Percentiles rank a stretch among this genome's conserved stretches.
phyloP scores from a whole-genome alignment of 2,888 invertebrate species.

The Rhyacophila evoluta region DNA sequence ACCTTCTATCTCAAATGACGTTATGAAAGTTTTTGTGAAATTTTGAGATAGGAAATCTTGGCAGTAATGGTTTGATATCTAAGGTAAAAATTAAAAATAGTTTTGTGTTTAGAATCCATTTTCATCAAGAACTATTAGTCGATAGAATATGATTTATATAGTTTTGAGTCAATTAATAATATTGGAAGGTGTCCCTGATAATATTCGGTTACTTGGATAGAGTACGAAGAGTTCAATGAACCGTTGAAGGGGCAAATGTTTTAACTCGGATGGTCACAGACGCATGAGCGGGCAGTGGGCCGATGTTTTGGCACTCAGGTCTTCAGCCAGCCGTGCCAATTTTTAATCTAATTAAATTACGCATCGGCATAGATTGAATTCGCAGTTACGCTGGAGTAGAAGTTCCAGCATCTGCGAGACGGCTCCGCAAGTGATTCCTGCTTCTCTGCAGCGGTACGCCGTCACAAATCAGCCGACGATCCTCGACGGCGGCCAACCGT shows the following conservation, averaged over 20 bases:
- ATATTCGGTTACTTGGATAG: too few species aligned
- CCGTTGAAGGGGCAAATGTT: not conserved
- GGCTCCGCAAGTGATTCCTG: not conserved
- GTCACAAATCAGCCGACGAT: conserved; percentile 25
- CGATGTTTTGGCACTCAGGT: not conserved
- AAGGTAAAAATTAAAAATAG: too few species aligned
- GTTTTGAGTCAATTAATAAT: too few species aligned
- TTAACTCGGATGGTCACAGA: not conserved
- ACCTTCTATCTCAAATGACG: too few species aligned
- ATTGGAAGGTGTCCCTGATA: too few species aligned
- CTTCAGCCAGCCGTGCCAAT: conserved; percentile 8
- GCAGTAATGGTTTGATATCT: too few species aligned
- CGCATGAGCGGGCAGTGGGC: not conserved
- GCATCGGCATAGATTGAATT: conserved; percentile 8
- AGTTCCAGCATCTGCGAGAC: not conserved
- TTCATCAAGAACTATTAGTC: too few species aligned
- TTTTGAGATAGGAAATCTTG: too few species aligned
- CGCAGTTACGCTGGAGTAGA: conserved; percentile 16
- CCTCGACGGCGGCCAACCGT: conserved; percentile 31
- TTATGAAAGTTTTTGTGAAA: too few species aligned
- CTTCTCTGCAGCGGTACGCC: not conserved
- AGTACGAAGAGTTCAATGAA: conserved; percentile 5
- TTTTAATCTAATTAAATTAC: conserved; percentile 18
- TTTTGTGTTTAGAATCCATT: too few species aligned
- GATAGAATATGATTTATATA: too few species aligned